Conservation (phyloP, 2,888 invertebrate genomes). For the Terebella lapidaria region DNA sequence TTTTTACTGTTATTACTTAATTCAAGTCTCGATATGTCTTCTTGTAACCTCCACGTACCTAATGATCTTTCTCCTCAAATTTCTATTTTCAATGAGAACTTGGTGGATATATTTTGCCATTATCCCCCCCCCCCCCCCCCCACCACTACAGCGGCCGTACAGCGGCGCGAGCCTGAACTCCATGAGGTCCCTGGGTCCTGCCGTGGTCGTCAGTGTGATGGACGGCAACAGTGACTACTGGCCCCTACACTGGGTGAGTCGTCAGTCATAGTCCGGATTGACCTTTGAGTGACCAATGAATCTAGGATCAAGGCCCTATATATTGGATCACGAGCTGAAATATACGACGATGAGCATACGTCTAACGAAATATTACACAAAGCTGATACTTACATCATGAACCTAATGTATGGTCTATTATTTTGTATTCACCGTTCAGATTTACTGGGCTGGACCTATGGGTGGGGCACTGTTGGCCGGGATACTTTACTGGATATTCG, state of each 20-base stretch:
- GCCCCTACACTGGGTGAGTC: slow-evolving; percentile 1
- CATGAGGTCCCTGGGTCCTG: neutral
- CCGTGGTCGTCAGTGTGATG: neutral
- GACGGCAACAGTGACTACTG: neutral
- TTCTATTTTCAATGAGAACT: no score
- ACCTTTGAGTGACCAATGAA: neutral
- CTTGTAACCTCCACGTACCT: no score
- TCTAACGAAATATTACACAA: neutral
- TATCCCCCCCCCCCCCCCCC: neutral
- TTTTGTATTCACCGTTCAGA: neutral
- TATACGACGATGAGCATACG: no score
- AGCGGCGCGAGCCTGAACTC: slow-evolving; percentile 1
- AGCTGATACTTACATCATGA: neutral
- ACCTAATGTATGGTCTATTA: neutral
- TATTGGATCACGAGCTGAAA: no score
- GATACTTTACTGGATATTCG: neutral
- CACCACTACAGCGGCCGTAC: neutral
- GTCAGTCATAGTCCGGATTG: neutral
- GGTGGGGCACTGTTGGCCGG: neutral
- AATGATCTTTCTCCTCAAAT: no score
- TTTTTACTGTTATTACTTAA: no score
- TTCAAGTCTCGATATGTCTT: no score
- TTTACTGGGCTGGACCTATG: neutral
- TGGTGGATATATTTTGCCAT: no score
- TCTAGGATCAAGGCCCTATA: neutral